A percentile compares a stretch with the other conserved stretches of the same genome.
These are phyloP conservation scores for Calidris pygmaea DNA, from an alignment of 2,113 vertebrate genomes.

Conservation along the genomic window DNA sequence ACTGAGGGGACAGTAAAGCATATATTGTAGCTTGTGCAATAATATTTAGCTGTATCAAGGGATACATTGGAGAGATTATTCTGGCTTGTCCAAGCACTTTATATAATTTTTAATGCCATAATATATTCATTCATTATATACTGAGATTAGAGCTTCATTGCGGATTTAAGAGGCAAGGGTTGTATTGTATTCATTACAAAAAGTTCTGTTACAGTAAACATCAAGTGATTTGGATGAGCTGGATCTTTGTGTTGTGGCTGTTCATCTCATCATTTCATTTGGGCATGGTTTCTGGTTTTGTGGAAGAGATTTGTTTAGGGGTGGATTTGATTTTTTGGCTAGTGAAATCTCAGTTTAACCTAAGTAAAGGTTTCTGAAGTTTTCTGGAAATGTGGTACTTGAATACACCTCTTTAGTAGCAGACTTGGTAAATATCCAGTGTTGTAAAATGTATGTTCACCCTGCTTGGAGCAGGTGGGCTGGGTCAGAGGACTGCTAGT, in stretches of 20 bases:
- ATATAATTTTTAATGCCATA: neutral
- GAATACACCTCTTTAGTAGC: neutral
- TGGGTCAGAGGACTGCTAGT: neutral
- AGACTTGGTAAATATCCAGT: neutral
- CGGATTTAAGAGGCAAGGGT: neutral
- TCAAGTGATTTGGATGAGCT: neutral
- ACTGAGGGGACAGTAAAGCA: neutral
- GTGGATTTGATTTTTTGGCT: neutral
- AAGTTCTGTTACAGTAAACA: neutral
- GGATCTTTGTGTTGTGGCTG: neutral
- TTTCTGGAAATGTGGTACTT: neutral
- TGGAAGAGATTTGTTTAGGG: neutral
- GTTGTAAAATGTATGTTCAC: accelerated
- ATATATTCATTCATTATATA: neutral
- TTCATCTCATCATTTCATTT: neutral
- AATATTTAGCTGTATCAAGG: neutral
- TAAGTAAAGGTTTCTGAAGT: neutral
- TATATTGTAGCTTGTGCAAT: neutral
- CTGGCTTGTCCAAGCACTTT: neutral
- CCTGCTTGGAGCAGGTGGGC: neutral
- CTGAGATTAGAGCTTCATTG: neutral
- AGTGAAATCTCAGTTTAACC: neutral
- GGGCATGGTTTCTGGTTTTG: neutral
- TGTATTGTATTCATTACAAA: neutral
- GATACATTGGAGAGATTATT: neutral